Evolutionary conservation across 1,140 invertebrate genomes (phyloP).

Genomic region (Pogonomyrmex barbatus): DNA sequence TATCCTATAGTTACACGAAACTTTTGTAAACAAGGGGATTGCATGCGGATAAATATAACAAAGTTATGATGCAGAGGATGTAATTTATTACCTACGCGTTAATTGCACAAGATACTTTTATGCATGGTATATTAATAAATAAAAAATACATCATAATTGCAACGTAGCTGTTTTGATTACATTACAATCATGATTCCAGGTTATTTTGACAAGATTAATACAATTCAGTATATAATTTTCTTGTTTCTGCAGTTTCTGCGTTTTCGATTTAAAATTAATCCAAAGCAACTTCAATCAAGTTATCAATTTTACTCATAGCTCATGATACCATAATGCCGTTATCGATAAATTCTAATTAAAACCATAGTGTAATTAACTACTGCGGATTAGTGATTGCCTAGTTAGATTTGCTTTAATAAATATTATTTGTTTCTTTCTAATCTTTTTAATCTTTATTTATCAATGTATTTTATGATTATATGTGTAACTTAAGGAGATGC

Average conservation of each 20-base stretch:
- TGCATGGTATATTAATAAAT: background rate
- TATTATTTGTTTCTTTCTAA: background rate
- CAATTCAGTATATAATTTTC: background rate
- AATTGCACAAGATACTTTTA: constrained; percentile 5
- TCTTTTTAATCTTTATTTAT: background rate
- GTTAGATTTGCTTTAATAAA: background rate
- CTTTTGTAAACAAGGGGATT: constrained; percentile 5
- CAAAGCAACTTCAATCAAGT: background rate
- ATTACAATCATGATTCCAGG: background rate
- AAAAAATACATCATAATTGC: background rate
- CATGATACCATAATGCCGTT: background rate
- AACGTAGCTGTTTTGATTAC: background rate
- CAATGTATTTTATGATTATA: background rate
- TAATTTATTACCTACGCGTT: constrained; percentile 24
- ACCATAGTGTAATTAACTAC: background rate
- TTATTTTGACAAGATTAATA: background rate
- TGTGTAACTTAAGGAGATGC: no score
- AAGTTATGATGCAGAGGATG: background rate
- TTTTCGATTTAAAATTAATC: constrained; percentile 10
- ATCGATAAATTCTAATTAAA: constrained; percentile 33
- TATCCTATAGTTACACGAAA: no score
- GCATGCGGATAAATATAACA: background rate
- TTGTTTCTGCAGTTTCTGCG: background rate
- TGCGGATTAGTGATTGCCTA: background rate
- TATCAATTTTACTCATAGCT: constrained; percentile 19